Percentiles rank a stretch among this genome's conserved stretches.
Evolutionary conservation across 1,140 invertebrate genomes (phyloP).

Genomic region (Drosophila rufa): DNA sequence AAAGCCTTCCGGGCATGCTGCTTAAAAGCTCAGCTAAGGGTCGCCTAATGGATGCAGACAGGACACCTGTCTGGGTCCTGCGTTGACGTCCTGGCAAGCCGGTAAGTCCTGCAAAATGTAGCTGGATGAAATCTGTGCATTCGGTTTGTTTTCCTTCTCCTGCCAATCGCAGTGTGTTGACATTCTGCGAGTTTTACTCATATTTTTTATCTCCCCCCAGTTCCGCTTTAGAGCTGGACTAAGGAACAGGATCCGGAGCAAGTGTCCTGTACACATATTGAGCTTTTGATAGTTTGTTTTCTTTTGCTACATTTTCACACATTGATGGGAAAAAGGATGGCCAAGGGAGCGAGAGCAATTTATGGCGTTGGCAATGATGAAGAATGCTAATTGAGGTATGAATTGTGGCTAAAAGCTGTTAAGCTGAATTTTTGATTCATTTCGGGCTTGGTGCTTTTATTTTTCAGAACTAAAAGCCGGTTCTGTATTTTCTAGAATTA

Average conservation of each 20-base stretch:
- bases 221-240: conserved; percentile 12
- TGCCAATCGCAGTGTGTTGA: conserved; percentile 46
- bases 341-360: neutral
- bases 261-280: conserved; percentile 18
- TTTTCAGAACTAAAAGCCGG: neutral
- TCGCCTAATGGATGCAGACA: conserved; percentile 54
- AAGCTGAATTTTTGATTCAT: neutral
- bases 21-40: conserved; percentile 54
- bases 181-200: conserved; percentile 46
- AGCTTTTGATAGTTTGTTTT: conserved; percentile 41
- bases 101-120: conserved; percentile 46
- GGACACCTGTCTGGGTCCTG: conserved; percentile 27
- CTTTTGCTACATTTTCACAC: conserved; percentile 26
- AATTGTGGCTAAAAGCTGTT: neutral
- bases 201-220: conserved; percentile 34
- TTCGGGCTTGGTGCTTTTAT: neutral
- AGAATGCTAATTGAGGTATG: conserved; percentile 23
- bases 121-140: conserved; percentile 47
- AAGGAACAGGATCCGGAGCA: conserved; percentile 9
- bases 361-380: neutral
- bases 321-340: neutral
- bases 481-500: no score
- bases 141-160: conserved; percentile 18
- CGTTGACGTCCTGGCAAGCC: conserved; percentile 25
- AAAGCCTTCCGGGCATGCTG: conserved; percentile 36